Percentiles rank a stretch among this genome's conserved stretches.
Evolutionary conservation across 2,113 vertebrate genomes (phyloP).

Genomic region (Copsychus sechellarum): DNA sequence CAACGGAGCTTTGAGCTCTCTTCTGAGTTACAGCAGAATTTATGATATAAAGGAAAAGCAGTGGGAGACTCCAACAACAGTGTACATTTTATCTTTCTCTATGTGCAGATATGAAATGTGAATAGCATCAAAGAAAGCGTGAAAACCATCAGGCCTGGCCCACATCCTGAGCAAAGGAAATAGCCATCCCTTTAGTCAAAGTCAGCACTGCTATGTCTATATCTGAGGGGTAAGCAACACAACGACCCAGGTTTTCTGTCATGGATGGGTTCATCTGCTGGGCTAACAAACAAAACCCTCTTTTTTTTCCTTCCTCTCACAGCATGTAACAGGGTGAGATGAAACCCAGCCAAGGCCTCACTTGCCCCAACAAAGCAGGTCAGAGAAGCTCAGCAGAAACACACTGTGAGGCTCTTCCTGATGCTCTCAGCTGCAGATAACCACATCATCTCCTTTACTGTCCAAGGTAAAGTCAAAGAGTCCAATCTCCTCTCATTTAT

Average conservation of each 20-base stretch:
- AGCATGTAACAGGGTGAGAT: not conserved
- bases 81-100: constrained; percentile 23
- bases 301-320: not conserved
- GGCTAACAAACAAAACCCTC: not conserved
- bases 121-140: constrained; percentile 33
- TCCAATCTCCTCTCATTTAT: not conserved
- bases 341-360: not conserved
- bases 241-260: not conserved
- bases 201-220: not conserved
- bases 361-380: not conserved
- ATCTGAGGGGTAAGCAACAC: not conserved
- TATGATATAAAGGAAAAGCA: constrained; percentile 30
- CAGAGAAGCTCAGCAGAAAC: not conserved
- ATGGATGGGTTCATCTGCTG: not conserved
- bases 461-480: not conserved
- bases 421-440: not conserved
- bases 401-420: not conserved
- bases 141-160: constrained; percentile 24
- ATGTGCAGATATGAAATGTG: constrained; percentile 23
- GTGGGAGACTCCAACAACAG: constrained; percentile 23
- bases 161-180: not conserved
- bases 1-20: not conserved
- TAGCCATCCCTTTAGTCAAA: not conserved
- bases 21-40: not conserved
- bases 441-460: not conserved